phyloP scores from a whole-genome alignment of 1,140 invertebrate genomes.

The Orius laevigatus region DNA sequence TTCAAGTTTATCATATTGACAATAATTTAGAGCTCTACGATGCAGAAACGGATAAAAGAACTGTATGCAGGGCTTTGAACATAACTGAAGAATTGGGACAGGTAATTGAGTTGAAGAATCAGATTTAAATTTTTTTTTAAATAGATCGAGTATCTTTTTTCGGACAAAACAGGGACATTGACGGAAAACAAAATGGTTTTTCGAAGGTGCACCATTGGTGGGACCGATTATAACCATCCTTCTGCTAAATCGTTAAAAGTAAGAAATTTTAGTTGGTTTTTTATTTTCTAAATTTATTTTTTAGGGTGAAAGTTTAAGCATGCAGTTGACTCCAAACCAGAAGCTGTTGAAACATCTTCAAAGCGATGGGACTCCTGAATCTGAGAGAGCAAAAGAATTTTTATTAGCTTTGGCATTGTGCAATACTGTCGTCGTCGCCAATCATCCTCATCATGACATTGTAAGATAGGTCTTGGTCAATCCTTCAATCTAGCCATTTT shows the following conservation, averaged over 20 bases:
- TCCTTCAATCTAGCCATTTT: background rate
- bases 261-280: conserved; percentile 2
- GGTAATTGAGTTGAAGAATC: conserved; percentile 24
- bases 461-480: too few relatives aligned
- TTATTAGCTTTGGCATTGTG: conserved; percentile 82
- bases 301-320: conserved; percentile 19
- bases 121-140: conserved; percentile 15
- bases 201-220: conserved; percentile 70
- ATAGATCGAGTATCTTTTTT: conserved; percentile 86
- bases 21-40: conserved; percentile 79
- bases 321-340: conserved; percentile 42
- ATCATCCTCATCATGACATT: conserved; percentile 71
- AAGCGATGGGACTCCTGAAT: conserved; percentile 22
- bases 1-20: conserved; percentile 91
- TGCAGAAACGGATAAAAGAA: conserved; percentile 58
- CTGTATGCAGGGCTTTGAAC: conserved; percentile 90
- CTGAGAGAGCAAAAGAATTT: conserved; percentile 54
- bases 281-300: conserved; percentile 8
- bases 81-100: conserved; percentile 95
- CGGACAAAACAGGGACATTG: conserved; percentile 92
- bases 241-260: conserved; percentile 24
- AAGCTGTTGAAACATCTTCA: conserved; percentile 49
- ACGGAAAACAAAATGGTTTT: conserved; percentile 97
- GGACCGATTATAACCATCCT: conserved; percentile 73
- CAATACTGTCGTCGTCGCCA: conserved; percentile 89